Evolutionary conservation across 2,113 vertebrate genomes (phyloP).

Genomic region (Platichthys flesus): DNA sequence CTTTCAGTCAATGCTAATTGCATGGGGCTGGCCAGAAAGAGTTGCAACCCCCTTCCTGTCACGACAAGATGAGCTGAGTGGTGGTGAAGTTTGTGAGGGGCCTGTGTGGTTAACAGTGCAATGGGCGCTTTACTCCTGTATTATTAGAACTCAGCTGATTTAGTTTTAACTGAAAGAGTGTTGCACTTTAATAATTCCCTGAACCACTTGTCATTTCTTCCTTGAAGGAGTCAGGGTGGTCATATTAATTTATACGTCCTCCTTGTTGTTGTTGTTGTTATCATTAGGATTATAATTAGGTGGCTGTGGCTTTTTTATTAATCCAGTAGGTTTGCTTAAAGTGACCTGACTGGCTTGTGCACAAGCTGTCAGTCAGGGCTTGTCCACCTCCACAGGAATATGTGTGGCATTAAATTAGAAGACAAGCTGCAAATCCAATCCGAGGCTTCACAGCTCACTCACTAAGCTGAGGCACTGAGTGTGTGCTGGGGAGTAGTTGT

Average conservation of each 20-base stretch:
- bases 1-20: slow-evolving; percentile 54
- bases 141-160: too few relatives aligned
- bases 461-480: slow-evolving; percentile 1
- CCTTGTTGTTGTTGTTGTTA: background rate
- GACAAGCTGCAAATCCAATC: slow-evolving; percentile 26
- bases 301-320: background rate
- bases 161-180: background rate
- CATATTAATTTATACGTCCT: background rate
- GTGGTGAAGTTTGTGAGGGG: slow-evolving; percentile 15
- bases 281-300: background rate
- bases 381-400: slow-evolving; percentile 1
- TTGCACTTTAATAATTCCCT: background rate
- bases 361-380: slow-evolving; percentile 4
- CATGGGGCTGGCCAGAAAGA: slow-evolving; percentile 49
- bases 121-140: background rate
- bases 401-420: slow-evolving; percentile 18
- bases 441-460: slow-evolving; percentile 19
- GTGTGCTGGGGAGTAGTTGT: slow-evolving; percentile 1
- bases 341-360: background rate
- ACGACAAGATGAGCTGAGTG: slow-evolving; percentile 40
- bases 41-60: slow-evolving; percentile 47
- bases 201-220: background rate
- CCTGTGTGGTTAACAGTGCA: background rate
- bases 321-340: background rate
- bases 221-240: background rate